Conservation (phyloP, 1,140 invertebrate genomes). For the Leptopilina boulardi region DNA sequence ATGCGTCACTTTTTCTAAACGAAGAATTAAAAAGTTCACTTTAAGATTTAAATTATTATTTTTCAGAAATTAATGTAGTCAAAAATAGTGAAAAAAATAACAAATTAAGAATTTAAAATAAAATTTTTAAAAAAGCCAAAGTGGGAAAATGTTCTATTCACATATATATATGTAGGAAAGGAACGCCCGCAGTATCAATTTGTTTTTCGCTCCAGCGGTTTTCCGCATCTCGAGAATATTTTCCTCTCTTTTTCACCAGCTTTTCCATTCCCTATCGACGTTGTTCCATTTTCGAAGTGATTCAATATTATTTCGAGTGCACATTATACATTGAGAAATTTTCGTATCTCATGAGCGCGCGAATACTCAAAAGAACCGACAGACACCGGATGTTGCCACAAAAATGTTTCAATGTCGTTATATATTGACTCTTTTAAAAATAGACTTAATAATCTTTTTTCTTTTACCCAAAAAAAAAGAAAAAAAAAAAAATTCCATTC, state of each 20-base stretch:
- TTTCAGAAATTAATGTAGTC: background rate
- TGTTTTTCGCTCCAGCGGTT: constrained; percentile 5
- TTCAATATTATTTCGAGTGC: background rate
- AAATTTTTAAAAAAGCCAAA: background rate
- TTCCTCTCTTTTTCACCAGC: background rate
- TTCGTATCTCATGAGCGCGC: constrained; percentile 11
- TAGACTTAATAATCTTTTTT: background rate
- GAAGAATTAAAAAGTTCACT: background rate
- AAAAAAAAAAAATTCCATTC: too few species aligned
- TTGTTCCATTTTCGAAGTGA: constrained; percentile 13
- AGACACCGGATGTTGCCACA: background rate
- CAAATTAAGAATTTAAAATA: background rate
- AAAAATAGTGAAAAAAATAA: background rate
- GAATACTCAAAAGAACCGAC: background rate
- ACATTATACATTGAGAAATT: background rate
- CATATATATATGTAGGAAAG: background rate
- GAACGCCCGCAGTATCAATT: constrained; percentile 14
- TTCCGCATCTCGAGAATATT: background rate
- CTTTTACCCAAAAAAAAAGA: background rate
- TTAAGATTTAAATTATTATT: background rate
- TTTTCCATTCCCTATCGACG: constrained; percentile 18
- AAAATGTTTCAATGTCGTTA: background rate
- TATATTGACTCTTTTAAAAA: constrained; percentile 1
- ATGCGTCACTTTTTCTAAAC: background rate
- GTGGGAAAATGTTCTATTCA: background rate